Evolutionary conservation across 1,140 invertebrate genomes (phyloP).

Genomic region (Drosophila simulans): DNA sequence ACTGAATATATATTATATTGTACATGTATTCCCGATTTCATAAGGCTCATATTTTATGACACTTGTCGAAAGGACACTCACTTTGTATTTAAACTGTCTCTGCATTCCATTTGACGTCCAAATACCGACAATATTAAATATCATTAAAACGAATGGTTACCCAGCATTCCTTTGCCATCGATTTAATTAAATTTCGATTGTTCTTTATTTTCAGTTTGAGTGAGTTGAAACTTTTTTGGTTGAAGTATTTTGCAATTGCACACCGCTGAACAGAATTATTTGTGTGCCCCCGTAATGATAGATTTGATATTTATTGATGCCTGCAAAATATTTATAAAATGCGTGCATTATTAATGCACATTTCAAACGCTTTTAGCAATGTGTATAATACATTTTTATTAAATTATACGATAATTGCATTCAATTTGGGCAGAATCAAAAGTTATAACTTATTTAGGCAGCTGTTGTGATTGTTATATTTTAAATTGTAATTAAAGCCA

Average conservation of each 20-base stretch:
- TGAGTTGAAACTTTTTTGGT: neutral
- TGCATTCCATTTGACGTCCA: conserved; percentile 11
- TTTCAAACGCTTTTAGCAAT: conserved; percentile 40
- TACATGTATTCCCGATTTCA: too few species aligned
- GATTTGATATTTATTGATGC: conserved; percentile 14
- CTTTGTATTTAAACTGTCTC: neutral
- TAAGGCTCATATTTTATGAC: neutral
- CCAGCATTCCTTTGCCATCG: conserved; percentile 17
- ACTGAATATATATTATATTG: too few species aligned
- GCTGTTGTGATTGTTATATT: neutral
- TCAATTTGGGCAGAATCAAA: neutral
- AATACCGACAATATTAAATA: conserved; percentile 28
- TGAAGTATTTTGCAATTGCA: too few species aligned
- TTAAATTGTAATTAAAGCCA: conserved; percentile 6
- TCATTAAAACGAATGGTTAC: conserved; percentile 24
- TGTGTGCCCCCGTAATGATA: conserved; percentile 2
- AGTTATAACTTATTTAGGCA: neutral
- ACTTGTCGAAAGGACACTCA: neutral
- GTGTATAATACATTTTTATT: conserved; percentile 17
- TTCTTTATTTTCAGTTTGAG: conserved; percentile 1
- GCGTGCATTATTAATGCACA: conserved; percentile 16
- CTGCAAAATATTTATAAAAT: neutral
- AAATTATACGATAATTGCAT: conserved; percentile 15
- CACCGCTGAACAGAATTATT: conserved; percentile 8
- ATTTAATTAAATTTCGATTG: conserved; percentile 38